Conservation (phyloP, 2,113 vertebrate genomes). For the Ondatra zibethicus region DNA sequence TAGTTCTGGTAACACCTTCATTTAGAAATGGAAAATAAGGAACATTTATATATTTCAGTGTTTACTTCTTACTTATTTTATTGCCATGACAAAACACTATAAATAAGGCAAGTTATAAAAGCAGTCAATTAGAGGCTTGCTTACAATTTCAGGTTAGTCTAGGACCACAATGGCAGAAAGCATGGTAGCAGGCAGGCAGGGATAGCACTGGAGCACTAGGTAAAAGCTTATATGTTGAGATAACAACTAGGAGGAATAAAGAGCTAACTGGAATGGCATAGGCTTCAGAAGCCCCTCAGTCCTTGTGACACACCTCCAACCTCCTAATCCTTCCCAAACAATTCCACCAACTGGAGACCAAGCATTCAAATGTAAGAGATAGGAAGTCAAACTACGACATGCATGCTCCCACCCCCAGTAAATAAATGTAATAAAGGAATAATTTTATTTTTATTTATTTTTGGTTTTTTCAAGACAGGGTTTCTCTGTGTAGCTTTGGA, state of each 20-base stretch:
- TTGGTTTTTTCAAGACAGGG: no score
- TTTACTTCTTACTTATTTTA: background rate
- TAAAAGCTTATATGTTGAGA: background rate
- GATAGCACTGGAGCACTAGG: background rate
- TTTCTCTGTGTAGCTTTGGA: no score
- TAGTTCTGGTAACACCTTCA: background rate
- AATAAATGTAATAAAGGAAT: background rate
- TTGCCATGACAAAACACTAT: background rate
- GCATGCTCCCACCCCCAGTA: background rate
- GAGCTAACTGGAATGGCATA: background rate
- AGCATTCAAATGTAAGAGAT: background rate
- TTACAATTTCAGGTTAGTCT: background rate
- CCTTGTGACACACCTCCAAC: background rate
- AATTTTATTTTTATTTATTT: background rate
- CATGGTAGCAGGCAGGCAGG: background rate
- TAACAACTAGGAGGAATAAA: background rate
- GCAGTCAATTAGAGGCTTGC: background rate
- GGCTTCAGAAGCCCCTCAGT: background rate
- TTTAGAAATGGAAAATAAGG: conserved; percentile 4
- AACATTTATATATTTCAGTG: background rate
- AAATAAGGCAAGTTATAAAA: background rate
- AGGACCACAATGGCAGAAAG: background rate
- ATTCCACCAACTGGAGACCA: background rate
- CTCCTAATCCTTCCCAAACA: background rate
- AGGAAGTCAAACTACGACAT: background rate